Evolutionary conservation across 2,797 vertebrate genomes (phyloP).

Genomic region (Enteromius anoplus): DNA sequence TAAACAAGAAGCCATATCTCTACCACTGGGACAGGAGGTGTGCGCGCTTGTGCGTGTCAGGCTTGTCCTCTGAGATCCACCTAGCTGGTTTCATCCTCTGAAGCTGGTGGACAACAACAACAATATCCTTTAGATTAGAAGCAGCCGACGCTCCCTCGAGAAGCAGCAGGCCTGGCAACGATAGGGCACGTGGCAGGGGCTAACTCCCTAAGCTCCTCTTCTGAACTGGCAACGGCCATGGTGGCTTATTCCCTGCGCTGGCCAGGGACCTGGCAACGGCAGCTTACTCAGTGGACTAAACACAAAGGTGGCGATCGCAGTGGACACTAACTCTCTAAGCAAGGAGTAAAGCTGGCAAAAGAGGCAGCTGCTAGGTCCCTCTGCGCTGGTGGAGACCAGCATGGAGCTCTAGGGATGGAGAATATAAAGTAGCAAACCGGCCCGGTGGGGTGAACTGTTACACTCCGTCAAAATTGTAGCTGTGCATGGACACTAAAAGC

Average conservation of each 20-base stretch:
- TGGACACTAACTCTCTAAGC: constrained; percentile 47
- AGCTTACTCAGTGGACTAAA: constrained; percentile 64
- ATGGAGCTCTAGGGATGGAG: not conserved
- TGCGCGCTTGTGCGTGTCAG: constrained; percentile 38
- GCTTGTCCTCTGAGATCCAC: constrained; percentile 45
- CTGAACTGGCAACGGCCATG: constrained; percentile 61
- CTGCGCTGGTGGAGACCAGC: not conserved
- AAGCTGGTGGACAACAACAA: constrained; percentile 52
- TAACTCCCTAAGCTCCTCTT: constrained; percentile 38
- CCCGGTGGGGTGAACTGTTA: constrained; percentile 13
- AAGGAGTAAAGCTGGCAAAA: constrained; percentile 62
- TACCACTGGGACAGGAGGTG: constrained; percentile 59
- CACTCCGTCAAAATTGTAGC: constrained; percentile 7
- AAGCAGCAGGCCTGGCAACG: constrained; percentile 33
- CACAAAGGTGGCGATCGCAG: constrained; percentile 17
- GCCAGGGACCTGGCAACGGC: constrained; percentile 67
- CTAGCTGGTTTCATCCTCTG: constrained; percentile 31
- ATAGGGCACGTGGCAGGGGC: not conserved
- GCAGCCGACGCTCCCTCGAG: not conserved
- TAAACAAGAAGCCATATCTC: constrained; percentile 66
- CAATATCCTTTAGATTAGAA: constrained; percentile 29
- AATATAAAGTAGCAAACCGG: constrained; percentile 17
- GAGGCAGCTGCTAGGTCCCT: not conserved
- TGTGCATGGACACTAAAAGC: not conserved
- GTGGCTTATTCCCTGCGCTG: constrained; percentile 27